Evolutionary conservation across 2,888 invertebrate genomes (phyloP), one percentile per base, ranked within the genome.

Genomic region (Lypha dubia): DNA sequence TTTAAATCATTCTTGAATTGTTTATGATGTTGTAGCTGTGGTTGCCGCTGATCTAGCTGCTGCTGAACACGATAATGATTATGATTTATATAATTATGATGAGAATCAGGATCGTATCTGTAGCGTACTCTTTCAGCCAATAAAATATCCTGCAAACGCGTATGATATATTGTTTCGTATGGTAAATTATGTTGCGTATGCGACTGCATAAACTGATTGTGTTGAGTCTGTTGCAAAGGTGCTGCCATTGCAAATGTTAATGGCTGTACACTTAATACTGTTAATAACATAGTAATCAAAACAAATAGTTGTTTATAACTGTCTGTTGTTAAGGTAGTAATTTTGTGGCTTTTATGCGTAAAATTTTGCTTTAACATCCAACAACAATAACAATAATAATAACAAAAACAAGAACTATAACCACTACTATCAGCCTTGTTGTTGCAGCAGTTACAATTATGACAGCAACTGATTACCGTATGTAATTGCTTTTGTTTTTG

Each of bases 231-330:
- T 32, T 79, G n/a, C 63, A 75, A 44, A 44, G 81, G 77, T 70
- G 77, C 77, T 77, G 84, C 81, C 84, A 79, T 81, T 63, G 81
- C 63, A 83, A 83, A 80, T 83, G 70, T 79, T 83, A 79, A 83
- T 84, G 79, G 67, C 65, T 75, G 80, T 83, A 79, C 71, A 63
- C 74, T 84, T 85, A 86, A 84, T 84, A 81, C 81, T 84, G 84
- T 84, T 88, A 89, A 87, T 79, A 88, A 49, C 22, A 87, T 22
- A 58, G 79, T 70, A 60, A 89, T 60, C 38, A 87, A 67, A 58
- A 28, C 81, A 79, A 81, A 81, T 79, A 82, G 75, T 82, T 82
- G 73, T 81, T 79, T 79, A 73, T 76, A 79, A 82, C 81, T 79
- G 84, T 74, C 77, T 77, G 77, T 81, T 70, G 63, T 81, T 79